Evolutionary conservation across 2,888 invertebrate species (phyloP), one percentile per base, ranked within the genome.

Genomic region (Labia minor): DNA sequence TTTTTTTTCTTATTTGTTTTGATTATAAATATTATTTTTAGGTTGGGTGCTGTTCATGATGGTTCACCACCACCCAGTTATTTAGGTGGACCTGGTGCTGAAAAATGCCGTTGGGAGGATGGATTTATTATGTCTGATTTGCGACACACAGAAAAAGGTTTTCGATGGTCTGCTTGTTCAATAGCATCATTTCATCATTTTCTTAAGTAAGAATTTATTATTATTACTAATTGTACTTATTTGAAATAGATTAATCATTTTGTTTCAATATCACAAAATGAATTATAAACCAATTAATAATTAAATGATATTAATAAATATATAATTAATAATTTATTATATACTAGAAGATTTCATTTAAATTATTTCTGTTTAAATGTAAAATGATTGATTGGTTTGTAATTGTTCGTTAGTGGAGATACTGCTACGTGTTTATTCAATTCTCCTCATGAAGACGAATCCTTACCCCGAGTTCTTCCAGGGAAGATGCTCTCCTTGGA

Each of bases 51-150:
- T 73, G 95, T 95, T n/a, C 95, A 95, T 77, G 95, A 95, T 76
- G 95, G 95, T 65, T 94, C 94, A 71, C 94, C 95, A 1, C 94
- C 95, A 49, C 95, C 95, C 3, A 92, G 92, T 62, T 95, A 95
- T 77, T 83, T 95, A 63, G 95, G 95, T 63, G 95, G 95, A 21
- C 95, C 95, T 0, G 95, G 95, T 16, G 95, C 95, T 19, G 92
- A 93, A 77, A 92, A 92, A 75, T 95, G 95, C 74, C 86, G 93
- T 72, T 95, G 95, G 95, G 93, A 95, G 76, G 95, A 95, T 77
- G 95, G 95, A 66, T 95, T 89, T 81, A 95, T 95, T 74, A 95
- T 95, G 94, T 92, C 92, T 66, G 95, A 95, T 79, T 82, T 95
- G 70, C 81, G 95, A 73, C 95, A 95, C 78, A 95, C 95, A 0